A percentile compares a stretch with the other conserved stretches of the same genome.
Conservation (phyloP, 2,113 vertebrate species). For the Anarhynchus alexandrinus region DNA sequence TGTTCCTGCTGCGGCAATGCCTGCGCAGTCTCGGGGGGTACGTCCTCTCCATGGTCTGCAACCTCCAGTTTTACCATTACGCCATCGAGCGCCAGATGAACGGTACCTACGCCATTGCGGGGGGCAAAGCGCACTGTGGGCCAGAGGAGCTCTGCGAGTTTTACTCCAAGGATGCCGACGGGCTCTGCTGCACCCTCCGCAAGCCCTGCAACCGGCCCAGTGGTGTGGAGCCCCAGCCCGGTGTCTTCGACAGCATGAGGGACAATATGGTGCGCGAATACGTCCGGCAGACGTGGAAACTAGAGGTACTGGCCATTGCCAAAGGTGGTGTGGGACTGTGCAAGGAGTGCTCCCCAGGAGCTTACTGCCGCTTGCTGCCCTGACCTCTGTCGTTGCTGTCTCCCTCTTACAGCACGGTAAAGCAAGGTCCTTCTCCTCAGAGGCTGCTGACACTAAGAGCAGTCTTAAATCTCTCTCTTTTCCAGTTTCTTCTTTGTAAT, state of each 20-base stretch:
- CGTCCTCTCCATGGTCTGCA: constrained; percentile 87
- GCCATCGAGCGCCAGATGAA: constrained; percentile 92
- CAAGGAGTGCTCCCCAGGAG: neutral
- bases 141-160: constrained; percentile 93
- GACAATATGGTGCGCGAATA: constrained; percentile 95
- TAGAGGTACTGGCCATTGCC: constrained; percentile 80
- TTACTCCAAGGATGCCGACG: constrained; percentile 90
- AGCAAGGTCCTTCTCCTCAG: neutral
- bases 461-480: neutral
- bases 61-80: constrained; percentile 89
- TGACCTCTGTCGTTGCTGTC: rapidly evolving
- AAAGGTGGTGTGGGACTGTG: neutral
- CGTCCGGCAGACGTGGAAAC: constrained; percentile 88
- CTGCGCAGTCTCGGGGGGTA: constrained; percentile 93
- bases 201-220: constrained; percentile 88
- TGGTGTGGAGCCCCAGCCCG: constrained; percentile 73
- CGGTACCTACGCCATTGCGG: constrained; percentile 87
- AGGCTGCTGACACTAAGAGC: neutral
- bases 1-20: constrained; percentile 93
- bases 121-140: constrained; percentile 90
- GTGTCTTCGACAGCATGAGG: constrained; percentile 87
- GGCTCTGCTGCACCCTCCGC: constrained; percentile 84
- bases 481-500: neutral
- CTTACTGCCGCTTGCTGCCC: neutral
- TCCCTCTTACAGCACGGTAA: too few relatives aligned